phyloP scores from a whole-genome alignment of 1,140 invertebrate genomes.

The Cherax destructor region DNA sequence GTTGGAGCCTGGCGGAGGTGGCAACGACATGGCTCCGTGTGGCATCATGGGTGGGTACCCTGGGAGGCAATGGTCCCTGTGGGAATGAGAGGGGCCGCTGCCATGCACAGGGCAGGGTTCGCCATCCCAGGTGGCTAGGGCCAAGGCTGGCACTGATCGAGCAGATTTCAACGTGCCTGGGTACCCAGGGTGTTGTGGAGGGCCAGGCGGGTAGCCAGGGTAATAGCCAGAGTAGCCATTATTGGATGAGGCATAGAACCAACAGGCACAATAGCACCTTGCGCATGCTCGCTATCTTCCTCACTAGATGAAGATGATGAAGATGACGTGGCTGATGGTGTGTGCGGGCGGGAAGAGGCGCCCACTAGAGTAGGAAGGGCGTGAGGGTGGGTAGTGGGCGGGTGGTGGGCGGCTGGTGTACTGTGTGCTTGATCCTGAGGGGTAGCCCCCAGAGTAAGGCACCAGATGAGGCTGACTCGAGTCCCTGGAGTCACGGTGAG shows the following conservation, averaged over 20 bases:
- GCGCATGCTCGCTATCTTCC: conserved; percentile 42
- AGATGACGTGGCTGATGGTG: conserved; percentile 46
- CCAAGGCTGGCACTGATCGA: conserved; percentile 72
- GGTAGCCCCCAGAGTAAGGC: conserved; percentile 26
- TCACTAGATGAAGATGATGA: conserved; percentile 35
- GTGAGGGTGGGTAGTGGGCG: conserved; percentile 50
- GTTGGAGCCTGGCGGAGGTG: conserved; percentile 78
- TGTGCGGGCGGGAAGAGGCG: conserved; percentile 49
- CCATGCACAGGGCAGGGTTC: conserved; percentile 73
- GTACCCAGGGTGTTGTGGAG: conserved; percentile 21
- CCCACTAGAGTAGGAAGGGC: conserved; percentile 55
- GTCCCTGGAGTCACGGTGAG: conserved; percentile 46
- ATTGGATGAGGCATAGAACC: conserved; percentile 47
- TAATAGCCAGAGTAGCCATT: conserved; percentile 10
- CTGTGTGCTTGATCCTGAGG: conserved; percentile 5
- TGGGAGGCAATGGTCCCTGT: conserved; percentile 86
- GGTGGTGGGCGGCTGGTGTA: conserved; percentile 40
- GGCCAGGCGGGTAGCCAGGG: neutral
- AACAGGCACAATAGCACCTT: conserved; percentile 2
- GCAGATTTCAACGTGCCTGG: conserved; percentile 72
- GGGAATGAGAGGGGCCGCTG: conserved; percentile 84
- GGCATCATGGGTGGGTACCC: conserved; percentile 81
- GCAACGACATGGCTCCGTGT: conserved; percentile 75
- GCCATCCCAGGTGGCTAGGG: conserved; percentile 72
- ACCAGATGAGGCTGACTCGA: conserved; percentile 40